Conservation (phyloP, 2,888 invertebrate species). For the Bugulina stolonifera region DNA sequence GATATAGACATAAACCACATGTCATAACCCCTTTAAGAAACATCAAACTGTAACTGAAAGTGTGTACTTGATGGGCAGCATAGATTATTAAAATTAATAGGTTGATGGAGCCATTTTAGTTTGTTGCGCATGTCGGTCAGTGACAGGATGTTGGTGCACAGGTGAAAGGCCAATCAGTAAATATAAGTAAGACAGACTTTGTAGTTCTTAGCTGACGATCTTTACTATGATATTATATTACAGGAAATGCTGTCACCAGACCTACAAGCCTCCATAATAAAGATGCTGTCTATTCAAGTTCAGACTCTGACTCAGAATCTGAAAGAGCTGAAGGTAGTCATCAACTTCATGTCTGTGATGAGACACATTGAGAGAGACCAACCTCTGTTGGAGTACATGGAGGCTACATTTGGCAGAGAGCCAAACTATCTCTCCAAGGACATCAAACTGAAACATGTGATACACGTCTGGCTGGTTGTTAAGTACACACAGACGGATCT, state of each 20-base stretch:
- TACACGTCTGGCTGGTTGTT: conserved; percentile 37
- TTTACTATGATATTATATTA: no score
- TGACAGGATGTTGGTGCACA: no score
- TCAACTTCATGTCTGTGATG: conserved; percentile 21
- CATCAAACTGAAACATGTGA: conserved; percentile 33
- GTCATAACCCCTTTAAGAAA: no score
- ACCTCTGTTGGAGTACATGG: conserved; percentile 4
- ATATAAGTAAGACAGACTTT: no score
- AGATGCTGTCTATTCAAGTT: background rate
- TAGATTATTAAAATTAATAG: no score
- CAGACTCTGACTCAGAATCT: background rate
- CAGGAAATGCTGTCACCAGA: background rate
- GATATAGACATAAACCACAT: no score
- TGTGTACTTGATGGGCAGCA: no score
- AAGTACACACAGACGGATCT: conserved; percentile 33
- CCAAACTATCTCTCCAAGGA: background rate
- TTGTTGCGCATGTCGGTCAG: no score
- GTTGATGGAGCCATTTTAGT: no score
- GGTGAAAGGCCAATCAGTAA: no score
- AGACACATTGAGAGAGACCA: conserved; percentile 12
- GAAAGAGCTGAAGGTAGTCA: conserved; percentile 17
- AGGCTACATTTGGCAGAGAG: conserved; percentile 22
- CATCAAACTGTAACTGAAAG: no score
- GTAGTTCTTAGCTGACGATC: no score
- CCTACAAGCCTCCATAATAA: conserved; percentile 6